Evolutionary conservation across 2,113 vertebrate species (phyloP).

Genomic region (Clarias gariepinus): DNA sequence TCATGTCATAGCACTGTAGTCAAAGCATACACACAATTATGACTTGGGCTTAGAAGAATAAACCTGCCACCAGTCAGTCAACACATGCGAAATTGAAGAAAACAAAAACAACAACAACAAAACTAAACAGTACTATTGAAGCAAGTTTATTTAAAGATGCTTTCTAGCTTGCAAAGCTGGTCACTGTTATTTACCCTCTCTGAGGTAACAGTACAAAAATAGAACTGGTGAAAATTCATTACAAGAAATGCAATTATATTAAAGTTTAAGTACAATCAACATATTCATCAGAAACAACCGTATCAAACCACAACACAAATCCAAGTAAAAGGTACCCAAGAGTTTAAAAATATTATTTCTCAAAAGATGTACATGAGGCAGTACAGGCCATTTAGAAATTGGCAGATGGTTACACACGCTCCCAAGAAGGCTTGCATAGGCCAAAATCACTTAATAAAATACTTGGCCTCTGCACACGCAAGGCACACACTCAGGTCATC

Average conservation of each 20-base stretch:
- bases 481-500: slow-evolving; percentile 26
- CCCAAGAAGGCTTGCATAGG: slow-evolving; percentile 45
- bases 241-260: slow-evolving; percentile 71
- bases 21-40: neutral
- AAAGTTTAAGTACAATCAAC: slow-evolving; percentile 64
- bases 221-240: slow-evolving; percentile 74
- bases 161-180: slow-evolving; percentile 59
- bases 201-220: slow-evolving; percentile 79
- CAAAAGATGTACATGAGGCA: slow-evolving; percentile 38
- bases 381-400: slow-evolving; percentile 37
- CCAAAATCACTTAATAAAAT: slow-evolving; percentile 40
- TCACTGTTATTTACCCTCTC: slow-evolving; percentile 72
- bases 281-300: slow-evolving; percentile 29
- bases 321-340: slow-evolving; percentile 32
- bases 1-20: neutral
- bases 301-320: slow-evolving; percentile 43
- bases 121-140: slow-evolving; percentile 63
- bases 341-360: slow-evolving; percentile 28
- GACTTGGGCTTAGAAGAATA: neutral
- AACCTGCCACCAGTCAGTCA: neutral
- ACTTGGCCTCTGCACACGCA: slow-evolving; percentile 27
- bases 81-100: neutral
- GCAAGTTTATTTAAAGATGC: slow-evolving; percentile 77
- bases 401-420: slow-evolving; percentile 32
- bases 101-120: too few species aligned